Conservation (phyloP, 2,113 vertebrate species). For the Chaetura pelagica region DNA sequence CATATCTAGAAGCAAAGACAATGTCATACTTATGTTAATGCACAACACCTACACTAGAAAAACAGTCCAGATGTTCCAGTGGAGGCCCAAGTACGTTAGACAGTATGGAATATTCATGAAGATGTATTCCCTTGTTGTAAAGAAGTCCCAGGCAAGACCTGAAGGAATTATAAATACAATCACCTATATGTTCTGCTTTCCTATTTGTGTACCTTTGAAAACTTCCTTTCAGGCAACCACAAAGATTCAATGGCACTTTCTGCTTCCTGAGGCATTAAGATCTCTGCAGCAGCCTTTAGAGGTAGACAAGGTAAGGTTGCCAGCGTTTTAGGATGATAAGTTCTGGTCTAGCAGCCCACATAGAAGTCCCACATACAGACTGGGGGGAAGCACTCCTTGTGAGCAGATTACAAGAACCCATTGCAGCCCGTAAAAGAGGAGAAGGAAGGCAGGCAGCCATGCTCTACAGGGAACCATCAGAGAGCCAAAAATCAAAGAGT, state of each 20-base stretch:
- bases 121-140: neutral
- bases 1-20: neutral
- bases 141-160: neutral
- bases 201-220: neutral
- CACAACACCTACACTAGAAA: neutral
- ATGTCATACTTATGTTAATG: neutral
- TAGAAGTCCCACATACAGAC: rapidly evolving
- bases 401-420: neutral
- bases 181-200: neutral
- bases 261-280: neutral
- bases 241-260: neutral
- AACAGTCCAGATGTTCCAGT: neutral
- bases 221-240: neutral
- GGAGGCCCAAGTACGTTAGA: neutral
- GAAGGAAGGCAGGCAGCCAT: neutral
- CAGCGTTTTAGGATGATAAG: rapidly evolving
- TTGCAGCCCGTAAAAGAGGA: neutral
- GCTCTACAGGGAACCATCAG: neutral
- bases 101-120: neutral
- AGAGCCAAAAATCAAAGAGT: neutral
- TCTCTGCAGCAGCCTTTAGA: neutral
- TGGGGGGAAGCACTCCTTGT: neutral
- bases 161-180: neutral
- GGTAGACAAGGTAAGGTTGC: neutral
- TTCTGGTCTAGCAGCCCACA: rapidly evolving